phyloP scores from a whole-genome alignment of 2,113 vertebrate species.

The Alligator mississippiensis region DNA sequence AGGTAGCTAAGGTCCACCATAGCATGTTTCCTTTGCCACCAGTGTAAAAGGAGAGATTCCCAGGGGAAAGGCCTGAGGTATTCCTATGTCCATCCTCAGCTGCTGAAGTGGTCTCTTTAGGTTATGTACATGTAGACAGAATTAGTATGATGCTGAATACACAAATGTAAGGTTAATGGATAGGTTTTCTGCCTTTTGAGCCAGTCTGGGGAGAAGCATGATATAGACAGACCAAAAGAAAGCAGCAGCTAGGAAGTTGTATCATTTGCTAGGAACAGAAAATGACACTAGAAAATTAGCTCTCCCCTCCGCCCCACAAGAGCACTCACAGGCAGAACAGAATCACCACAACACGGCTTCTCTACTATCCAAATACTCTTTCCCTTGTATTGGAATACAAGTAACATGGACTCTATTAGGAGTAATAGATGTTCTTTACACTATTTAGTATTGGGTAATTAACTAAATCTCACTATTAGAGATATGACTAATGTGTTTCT shows the following conservation, averaged over 20 bases:
- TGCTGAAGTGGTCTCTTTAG: background rate
- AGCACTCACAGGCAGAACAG: background rate
- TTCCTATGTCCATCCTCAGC: background rate
- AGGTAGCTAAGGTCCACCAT: background rate
- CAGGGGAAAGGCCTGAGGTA: background rate
- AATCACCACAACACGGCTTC: rapidly evolving
- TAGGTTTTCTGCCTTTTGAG: background rate
- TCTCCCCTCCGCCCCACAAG: background rate
- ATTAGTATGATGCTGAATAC: background rate
- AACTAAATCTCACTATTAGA: background rate
- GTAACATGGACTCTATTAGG: rapidly evolving
- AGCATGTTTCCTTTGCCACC: background rate
- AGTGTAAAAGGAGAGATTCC: background rate
- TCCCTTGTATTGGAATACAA: background rate
- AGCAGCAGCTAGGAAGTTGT: background rate
- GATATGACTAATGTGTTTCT: background rate
- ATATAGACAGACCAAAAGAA: rapidly evolving
- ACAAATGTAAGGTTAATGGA: background rate
- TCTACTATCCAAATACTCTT: background rate
- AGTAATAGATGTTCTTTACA: background rate
- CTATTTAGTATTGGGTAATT: background rate
- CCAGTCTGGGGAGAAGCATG: background rate
- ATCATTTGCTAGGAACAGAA: background rate
- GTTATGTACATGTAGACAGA: background rate
- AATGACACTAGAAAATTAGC: background rate